phyloP scores from a whole-genome alignment of 2,797 vertebrate genomes.

The Capromys pilorides region DNA sequence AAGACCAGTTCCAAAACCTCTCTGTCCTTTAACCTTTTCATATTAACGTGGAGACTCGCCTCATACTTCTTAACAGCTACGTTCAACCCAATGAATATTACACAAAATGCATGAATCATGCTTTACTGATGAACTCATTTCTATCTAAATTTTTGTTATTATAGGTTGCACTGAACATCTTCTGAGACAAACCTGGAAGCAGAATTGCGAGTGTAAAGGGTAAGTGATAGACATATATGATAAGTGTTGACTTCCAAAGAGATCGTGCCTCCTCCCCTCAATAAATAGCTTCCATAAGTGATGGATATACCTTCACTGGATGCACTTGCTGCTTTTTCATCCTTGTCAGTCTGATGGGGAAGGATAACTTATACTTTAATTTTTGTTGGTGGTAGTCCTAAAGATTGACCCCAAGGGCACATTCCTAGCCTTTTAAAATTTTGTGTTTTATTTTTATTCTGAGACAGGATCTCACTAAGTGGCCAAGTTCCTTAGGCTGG shows the following conservation, averaged over 20 bases:
- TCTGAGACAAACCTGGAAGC: not conserved
- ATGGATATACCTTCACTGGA: fast-evolving
- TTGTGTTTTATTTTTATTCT: not conserved
- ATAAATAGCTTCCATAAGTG: not conserved
- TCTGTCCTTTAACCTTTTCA: not conserved
- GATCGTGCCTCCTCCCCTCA: no score
- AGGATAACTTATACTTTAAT: not conserved
- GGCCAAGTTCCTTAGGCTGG: not conserved
- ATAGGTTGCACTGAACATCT: not conserved
- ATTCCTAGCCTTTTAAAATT: not conserved
- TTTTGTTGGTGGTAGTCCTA: not conserved
- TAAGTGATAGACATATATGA: not conserved
- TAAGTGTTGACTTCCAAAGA: not conserved
- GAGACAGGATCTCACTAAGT: not conserved
- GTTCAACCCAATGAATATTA: no score
- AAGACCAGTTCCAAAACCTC: not conserved
- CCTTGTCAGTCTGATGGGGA: not conserved
- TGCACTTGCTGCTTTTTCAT: not conserved
- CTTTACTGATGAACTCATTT: not conserved
- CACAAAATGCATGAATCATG: not conserved
- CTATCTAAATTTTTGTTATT: not conserved
- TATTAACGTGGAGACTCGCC: not conserved
- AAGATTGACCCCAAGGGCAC: not conserved
- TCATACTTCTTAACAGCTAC: not conserved
- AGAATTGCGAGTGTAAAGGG: not conserved